Evolutionary conservation across 1,140 invertebrate genomes (phyloP).

Genomic region (Sminthurides bifidus): DNA sequence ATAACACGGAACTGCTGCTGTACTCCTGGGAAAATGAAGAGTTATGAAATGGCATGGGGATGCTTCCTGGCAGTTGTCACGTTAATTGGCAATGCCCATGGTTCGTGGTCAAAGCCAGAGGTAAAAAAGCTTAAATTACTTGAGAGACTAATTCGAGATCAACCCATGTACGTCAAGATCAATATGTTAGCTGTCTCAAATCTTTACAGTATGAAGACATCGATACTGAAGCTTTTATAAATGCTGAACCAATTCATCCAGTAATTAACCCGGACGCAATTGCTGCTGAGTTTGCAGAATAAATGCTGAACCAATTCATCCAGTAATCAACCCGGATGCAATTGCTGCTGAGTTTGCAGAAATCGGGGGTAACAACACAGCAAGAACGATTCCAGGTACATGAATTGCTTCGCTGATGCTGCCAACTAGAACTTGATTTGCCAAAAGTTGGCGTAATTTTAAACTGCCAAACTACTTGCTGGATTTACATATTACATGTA

Average conservation of each 20-base stretch:
- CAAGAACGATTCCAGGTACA: neutral
- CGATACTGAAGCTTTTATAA: slow-evolving; percentile 8
- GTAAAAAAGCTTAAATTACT: no score
- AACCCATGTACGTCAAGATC: neutral
- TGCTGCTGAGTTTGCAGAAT: neutral
- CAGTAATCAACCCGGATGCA: slow-evolving; percentile 9
- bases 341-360: neutral
- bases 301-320: slow-evolving; percentile 3
- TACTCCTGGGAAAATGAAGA: no score
- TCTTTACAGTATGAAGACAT: no score
- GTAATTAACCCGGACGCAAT: neutral
- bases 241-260: slow-evolving; percentile 12
- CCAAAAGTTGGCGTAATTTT: neutral
- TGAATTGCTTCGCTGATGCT: neutral
- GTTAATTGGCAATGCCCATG: no score
- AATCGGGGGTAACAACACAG: neutral
- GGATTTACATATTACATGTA: neutral
- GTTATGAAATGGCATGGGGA: no score
- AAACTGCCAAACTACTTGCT: neutral
- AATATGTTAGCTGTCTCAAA: no score
- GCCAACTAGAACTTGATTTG: neutral
- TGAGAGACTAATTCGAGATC: neutral
- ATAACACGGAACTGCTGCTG: no score
- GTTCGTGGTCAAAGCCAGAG: no score
- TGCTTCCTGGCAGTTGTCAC: no score